Base-by-base conservation (phyloP, 2,113 vertebrate species). In the Gobius niger region DNA sequence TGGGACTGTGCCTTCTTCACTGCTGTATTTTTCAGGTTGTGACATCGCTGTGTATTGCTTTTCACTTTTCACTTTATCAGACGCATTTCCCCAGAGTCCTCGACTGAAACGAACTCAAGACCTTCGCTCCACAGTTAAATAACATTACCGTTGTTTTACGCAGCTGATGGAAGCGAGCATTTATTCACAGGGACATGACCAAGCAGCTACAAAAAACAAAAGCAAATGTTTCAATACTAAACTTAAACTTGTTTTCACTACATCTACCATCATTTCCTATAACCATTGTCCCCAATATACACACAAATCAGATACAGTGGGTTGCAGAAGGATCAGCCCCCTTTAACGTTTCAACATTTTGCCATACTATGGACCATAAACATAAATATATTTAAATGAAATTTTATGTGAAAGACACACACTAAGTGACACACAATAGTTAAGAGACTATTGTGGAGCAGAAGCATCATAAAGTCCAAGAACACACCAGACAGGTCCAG, bases 141-240 rank as follows among this genome's bases (percentile, higher is more conserved):
- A 44, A 73, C 77, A 67, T 68, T 12, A 62, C 71, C 44, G 41
- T 60, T 16, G 63, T 76, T 68, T 76, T 61, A 61, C 0, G 42
- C 50, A 72, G 70, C 56, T 68, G 44, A 24, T 5, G 47, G 15
- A n/a, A 59, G 47, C 72, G 76, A 74, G 80, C 61, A 71, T 44
- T 42, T 5, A 12, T 68, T 81, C 61, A 44, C 54, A 50, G 13
- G 47, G 15, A 6, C 5, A 57, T 61, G 15, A 44, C 49, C 7
- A 18, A 5, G 52, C 16, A 54, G 18, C 19, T 24, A 19, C n/a
- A 18, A 54, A 24, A 5, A 54, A 10, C 18, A 24, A 24, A 4
- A 1, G 11, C 52, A 70, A 72, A 68, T 80, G 44, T 60, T 56
- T 16, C 52, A 73, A 53, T 47, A 41, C 34, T 66, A 57, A 67